Evolutionary conservation across 1,140 invertebrate genomes (phyloP), one percentile per base, ranked within the genome.

Genomic region (Patella vulgata): DNA sequence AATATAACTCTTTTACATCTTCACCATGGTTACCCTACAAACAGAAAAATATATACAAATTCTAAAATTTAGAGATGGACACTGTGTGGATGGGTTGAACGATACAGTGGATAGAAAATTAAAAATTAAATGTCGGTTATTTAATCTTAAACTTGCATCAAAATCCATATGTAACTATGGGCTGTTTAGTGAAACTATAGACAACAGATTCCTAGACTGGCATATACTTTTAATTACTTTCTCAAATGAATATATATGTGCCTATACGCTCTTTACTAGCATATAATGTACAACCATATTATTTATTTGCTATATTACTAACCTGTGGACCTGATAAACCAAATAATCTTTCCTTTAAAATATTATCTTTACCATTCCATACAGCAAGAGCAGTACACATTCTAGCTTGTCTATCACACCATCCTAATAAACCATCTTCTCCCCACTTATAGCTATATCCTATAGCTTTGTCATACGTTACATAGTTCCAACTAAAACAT

Each of bases 321-420:
- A 84, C 83, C 77, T 85, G 71, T 27, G 66, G 68, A n/a, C 76
- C 76, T 25, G 77, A 79, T 0, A 85, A 71, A n/a, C 84, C 84
- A 75, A 81, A 85, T 8, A 85, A 70, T 39, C 83, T 74, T 63
- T 85, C 84, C 65, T 85, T 85, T 8, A 85, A 69, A 27, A 81
- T 77, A n/a, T 69, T 51, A 54, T 85, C 84, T 31, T 77, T 73
- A 4, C 70, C 71, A 71, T 85, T 85, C 84, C 84, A 85, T 17
- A 85, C 63, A 8, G 77, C 73, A 5, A 83, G 33, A 33, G 72
- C 54, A 14, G 70, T 59, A 70, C 83, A 85, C 11, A 85, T 61
- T 4, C 74, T 60, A 2, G 69, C 63, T 52, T 77, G 58, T 8
- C 68, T 57, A 69, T 84, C 82, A 68, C 60, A 69, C 27, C 82